Evolutionary conservation across 2,113 vertebrate species (phyloP), one percentile per base, ranked within the genome.

Genomic region (Myocastor coypus): DNA sequence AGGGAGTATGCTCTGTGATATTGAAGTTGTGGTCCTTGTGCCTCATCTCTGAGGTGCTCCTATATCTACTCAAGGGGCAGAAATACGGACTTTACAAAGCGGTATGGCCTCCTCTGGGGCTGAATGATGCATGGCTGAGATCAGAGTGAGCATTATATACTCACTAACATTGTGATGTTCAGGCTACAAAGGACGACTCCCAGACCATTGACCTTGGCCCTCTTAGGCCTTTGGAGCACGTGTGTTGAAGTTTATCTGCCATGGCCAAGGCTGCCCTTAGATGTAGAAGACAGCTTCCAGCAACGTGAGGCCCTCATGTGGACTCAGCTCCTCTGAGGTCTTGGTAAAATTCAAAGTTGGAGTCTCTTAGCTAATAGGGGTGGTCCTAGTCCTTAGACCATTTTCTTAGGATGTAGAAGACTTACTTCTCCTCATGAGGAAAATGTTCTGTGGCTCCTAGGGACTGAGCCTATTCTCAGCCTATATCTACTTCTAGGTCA

Each of bases 21-120:
- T 42, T 4, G 13, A 59, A 96, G 32, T 69, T 88, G 42, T 69
- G n/a, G 55, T 94, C 88, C 28, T 91, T 92, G n/a, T 73, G 64
- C 40, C 50, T 61, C 34, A n/a, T 94, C 75, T 85, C 83, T 28
- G 50, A 87, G 52, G 10, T 28, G 55, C 46, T 66, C 40, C 14
- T 34, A 52, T 16, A 86, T 42, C 28, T 24, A 88, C 37, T 91
- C n/a, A 17, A 64, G 11, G 57, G 46, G 37, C 61, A 86, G 66
- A n/a, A 85, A 93, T 46, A 80, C 46, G 55, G 61, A 83, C 71
- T 89, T 69, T 50, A 96, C 75, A 95, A 94, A 87, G 59, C 52
- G 55, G 7, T 63, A 52, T 24, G 78, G 20, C 11, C 66, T 93
- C 37, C 81, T 61, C 64, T 85, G 55, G 68, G 30, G 59, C 4